Base-by-base conservation (phyloP, 2,888 invertebrate genomes). In the Acrobasis suavella region DNA sequence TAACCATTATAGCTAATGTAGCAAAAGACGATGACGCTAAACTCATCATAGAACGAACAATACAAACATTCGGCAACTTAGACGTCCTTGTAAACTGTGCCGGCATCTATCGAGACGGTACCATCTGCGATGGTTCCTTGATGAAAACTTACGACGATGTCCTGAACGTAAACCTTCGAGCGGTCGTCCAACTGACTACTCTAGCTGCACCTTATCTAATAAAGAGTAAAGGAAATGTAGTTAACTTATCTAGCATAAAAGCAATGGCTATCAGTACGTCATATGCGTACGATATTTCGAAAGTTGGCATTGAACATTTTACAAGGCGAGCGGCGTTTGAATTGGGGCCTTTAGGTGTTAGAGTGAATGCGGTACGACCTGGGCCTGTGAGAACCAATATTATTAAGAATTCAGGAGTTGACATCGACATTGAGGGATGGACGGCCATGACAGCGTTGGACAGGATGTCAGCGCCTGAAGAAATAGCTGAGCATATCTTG, bases 181-280 rank as follows among this genome's bases (percentile, higher is more conserved):
- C 71, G 0, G 67, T 62, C 8, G 67, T 71, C 32, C 63, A 64
- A 17, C 17, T 74, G 3, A 71, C 73, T 0, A 65, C 65, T 49
- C 15, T 69, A 9, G 72, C 71, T 8, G 66, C 65, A 2, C 73
- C 74, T 0, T 62, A 69, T 63, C 65, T 75, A 1, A 66, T 71
- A 2, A 65, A 68, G 58, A 67, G 67, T 37, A 70, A 71, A 62
- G 73, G 97, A 14, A 96, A 94, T 68, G 95, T 97, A 70, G 96
- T 98, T 0, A 98, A 98, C 82, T 95, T 98, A 0, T 97, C 97
- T 1, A 97, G 97, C 80, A 96, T 97, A 0, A 67, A 60, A 64
- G 51, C 60, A 7, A 50, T 51, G 42, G 96, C 81, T 89, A 94
- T 22, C 16, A 50, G 39, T 38, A 39, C 60, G n/a, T 39, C 50